Conservation (phyloP, 1,140 invertebrate species). For the Zaprionus taronus region DNA sequence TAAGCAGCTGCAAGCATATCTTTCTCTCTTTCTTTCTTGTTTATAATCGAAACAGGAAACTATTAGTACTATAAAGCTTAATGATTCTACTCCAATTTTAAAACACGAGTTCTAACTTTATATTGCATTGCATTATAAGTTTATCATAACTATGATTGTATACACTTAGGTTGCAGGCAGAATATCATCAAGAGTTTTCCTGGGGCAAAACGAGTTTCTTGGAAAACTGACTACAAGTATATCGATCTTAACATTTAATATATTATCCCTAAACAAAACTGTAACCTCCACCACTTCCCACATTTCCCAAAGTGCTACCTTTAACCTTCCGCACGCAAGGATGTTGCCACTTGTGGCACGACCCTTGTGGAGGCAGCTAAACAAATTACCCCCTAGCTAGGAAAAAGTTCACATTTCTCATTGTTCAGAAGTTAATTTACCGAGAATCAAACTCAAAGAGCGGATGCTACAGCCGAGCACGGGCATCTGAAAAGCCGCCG, state of each 20-base stretch:
- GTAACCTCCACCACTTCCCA: neutral
- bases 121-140: too few relatives aligned
- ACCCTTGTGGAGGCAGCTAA: constrained; percentile 15
- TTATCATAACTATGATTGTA: too few relatives aligned
- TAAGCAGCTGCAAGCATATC: too few relatives aligned
- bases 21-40: too few relatives aligned
- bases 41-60: too few relatives aligned
- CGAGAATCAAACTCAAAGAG: constrained; percentile 79
- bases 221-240: neutral
- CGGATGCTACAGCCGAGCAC: constrained; percentile 48
- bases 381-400: constrained; percentile 64
- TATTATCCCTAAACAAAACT: neutral
- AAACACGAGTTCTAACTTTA: too few relatives aligned
- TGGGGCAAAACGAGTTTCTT: neutral
- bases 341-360: constrained; percentile 63
- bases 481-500: constrained; percentile 64
- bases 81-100: too few relatives aligned
- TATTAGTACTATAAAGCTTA: too few relatives aligned
- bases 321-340: constrained; percentile 46
- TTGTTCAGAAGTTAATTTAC: constrained; percentile 80
- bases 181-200: too few relatives aligned
- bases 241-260: neutral
- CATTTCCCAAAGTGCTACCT: constrained; percentile 25
- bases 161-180: too few relatives aligned
- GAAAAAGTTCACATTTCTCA: constrained; percentile 49